Base-by-base conservation (phyloP, 2,888 invertebrate genomes). In the Choreutis nemorana region DNA sequence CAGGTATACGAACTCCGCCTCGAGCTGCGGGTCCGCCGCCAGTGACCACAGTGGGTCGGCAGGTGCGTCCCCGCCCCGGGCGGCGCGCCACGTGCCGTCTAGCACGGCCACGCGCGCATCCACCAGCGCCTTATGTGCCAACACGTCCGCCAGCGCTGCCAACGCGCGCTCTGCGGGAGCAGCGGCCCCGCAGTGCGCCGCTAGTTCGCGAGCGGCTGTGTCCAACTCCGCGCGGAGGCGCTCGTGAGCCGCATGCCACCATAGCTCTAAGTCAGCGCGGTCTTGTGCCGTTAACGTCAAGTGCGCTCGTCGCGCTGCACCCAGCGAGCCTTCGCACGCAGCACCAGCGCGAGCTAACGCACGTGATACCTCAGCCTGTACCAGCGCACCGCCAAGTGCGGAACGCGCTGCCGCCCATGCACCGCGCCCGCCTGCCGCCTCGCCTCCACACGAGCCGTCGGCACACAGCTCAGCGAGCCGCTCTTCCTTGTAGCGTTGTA, bases 401-500 rank as follows among this genome's bases (percentile, higher is more conserved):
- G 90, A 88, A 30, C 88, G 85, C 1, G 91, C 90, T 34, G 86
- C 81, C 21, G 85, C 84, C 85, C 87, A 89, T 3, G 90, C 89
- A 46, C 87, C 87, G 15, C 89, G 84, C 11, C 89, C 85, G 18
- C 88, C 81, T 30, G 84, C 84, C 41, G 87, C 86, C 39, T 86
- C 87, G 3, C 88, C 86, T 60, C 89, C 90, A 25, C 82, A 66
- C 0, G 89, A 87, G 39, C 91, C 64, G 16, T 86, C 85, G 23
- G 87, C 83, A 7, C 89, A 89, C 29, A 91, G 61, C 49, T 87
- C 86, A 28, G 83, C 84, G 49, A 89, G 73, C 50, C 87, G 87
- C 33, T 83, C 83, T 14, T 82, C 79, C 61, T 89, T 89, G 60
- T 87, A 89, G 27, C 81, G 77, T 42, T 81, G 81, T 35, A 84